phyloP scores from a whole-genome alignment of 1,140 invertebrate genomes.

The Brevipalpus yothersi region DNA sequence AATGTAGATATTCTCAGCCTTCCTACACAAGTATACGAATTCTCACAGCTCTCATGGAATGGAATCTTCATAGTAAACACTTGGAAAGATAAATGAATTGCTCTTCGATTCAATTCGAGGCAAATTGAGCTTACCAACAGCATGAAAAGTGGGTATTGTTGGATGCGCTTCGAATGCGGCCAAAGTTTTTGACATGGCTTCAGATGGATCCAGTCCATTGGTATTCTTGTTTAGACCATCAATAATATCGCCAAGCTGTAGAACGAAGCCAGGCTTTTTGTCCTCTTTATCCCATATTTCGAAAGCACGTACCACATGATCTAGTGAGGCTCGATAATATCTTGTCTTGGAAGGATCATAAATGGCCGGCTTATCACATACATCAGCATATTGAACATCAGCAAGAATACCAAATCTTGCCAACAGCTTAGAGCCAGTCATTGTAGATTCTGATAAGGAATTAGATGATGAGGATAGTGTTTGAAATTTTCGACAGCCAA shows the following conservation, averaged over 20 bases:
- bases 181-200: constrained; percentile 6
- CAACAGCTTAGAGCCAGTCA: not conserved
- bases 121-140: constrained; percentile 9
- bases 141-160: constrained; percentile 16
- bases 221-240: constrained; percentile 17
- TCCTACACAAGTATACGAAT: too few relatives aligned
- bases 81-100: not conserved
- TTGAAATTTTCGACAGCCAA: too few relatives aligned
- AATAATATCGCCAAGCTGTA: constrained; percentile 22
- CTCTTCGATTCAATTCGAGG: not conserved
- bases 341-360: constrained; percentile 16
- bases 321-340: constrained; percentile 18
- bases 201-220: constrained; percentile 5
- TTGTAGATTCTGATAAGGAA: too few relatives aligned
- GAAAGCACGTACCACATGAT: constrained; percentile 16
- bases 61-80: not conserved
- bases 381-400: constrained; percentile 22
- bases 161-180: constrained; percentile 11
- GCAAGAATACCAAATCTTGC: constrained; percentile 19
- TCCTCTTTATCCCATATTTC: constrained; percentile 15
- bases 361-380: constrained; percentile 15
- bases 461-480: too few relatives aligned
- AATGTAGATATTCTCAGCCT: too few relatives aligned
- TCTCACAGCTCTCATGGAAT: too few relatives aligned
- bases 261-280: constrained; percentile 12